Evolutionary conservation across 2,113 vertebrate genomes (phyloP).

Genomic region (Tonatia bakeri): DNA sequence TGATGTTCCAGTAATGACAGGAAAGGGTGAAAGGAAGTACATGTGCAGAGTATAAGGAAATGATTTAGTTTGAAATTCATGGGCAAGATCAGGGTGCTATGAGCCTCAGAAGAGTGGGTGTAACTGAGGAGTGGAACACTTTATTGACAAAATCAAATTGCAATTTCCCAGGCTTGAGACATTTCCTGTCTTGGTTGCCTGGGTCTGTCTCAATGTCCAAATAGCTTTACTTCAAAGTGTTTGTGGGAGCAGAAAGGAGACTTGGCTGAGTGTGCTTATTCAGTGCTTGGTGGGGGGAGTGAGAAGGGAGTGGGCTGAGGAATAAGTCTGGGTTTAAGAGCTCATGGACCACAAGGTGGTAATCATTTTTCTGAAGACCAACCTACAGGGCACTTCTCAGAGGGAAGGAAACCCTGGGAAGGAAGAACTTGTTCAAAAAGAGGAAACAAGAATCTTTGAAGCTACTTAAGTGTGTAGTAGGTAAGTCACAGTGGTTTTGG

Average conservation of each 20-base stretch:
- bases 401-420: slow-evolving; percentile 10
- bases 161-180: neutral
- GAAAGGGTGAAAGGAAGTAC: neutral
- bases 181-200: slow-evolving; percentile 48
- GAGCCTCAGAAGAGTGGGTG: slow-evolving; percentile 16
- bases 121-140: neutral
- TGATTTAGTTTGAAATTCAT: neutral
- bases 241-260: slow-evolving; percentile 17
- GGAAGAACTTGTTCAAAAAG: neutral
- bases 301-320: neutral
- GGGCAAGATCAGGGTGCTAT: neutral
- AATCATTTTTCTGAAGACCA: neutral
- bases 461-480: slow-evolving; percentile 23
- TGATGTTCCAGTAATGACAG: neutral
- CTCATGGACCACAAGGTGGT: neutral
- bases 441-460: neutral
- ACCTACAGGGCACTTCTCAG: neutral
- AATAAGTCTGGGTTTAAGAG: slow-evolving; percentile 46
- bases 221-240: slow-evolving; percentile 55
- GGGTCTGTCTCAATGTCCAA: neutral
- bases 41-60: neutral
- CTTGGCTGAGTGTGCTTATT: neutral
- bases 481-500: slow-evolving; percentile 39
- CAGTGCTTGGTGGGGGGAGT: neutral
- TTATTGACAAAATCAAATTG: neutral